Conservation (phyloP, 2,113 vertebrate species). For the Brachionichthys hirsutus region DNA sequence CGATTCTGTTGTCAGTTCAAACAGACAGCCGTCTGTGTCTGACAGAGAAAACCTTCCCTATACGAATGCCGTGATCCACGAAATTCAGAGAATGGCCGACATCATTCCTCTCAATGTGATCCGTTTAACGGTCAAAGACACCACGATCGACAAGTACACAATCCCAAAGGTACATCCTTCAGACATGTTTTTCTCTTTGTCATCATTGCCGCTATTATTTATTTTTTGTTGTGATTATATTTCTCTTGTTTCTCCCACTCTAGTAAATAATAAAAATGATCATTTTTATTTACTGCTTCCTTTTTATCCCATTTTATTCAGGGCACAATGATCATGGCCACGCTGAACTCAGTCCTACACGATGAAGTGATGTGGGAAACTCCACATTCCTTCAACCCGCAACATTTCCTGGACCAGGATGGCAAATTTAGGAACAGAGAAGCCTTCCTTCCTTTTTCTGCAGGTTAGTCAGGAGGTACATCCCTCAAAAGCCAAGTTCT, state of each 20-base stretch:
- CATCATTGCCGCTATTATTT: not conserved
- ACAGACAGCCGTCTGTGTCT: conserved; percentile 50
- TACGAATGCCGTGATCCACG: conserved; percentile 82
- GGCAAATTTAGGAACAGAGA: conserved; percentile 82
- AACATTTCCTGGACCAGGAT: conserved; percentile 84
- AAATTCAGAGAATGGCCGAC: conserved; percentile 80
- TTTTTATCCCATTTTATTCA: conserved; percentile 29
- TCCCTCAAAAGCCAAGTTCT: not conserved
- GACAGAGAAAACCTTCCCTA: conserved; percentile 79
- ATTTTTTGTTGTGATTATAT: not conserved
- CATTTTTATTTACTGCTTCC: not conserved
- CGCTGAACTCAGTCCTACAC: conserved; percentile 78
- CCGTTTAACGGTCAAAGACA: conserved; percentile 52
- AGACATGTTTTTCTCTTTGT: no score
- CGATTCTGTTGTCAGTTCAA: conserved; percentile 60
- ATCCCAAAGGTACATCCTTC: conserved; percentile 74
- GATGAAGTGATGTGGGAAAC: conserved; percentile 82
- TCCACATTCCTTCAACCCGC: conserved; percentile 83
- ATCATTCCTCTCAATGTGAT: conserved; percentile 71
- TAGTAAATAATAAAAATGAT: not conserved
- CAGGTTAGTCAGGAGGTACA: conserved; percentile 71
- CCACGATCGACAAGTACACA: conserved; percentile 62
- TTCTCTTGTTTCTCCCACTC: not conserved
- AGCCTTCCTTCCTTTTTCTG: conserved; percentile 84
- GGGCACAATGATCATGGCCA: conserved; percentile 77